phyloP scores from a whole-genome alignment of 2,797 vertebrate genomes.

The Enteromius radiatus region DNA sequence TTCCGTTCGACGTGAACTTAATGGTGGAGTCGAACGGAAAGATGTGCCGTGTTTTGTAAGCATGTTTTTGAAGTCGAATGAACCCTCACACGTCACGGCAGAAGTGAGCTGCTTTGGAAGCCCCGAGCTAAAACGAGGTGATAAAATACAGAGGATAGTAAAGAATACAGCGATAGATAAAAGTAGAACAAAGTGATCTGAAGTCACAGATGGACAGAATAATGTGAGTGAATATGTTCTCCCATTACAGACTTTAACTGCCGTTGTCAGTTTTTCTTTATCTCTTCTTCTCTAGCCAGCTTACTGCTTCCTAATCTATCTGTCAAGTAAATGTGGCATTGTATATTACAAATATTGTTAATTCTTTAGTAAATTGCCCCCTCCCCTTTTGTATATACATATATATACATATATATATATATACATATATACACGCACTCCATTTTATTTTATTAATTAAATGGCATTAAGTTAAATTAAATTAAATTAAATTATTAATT shows the following conservation, averaged over 20 bases:
- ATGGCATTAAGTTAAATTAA: too few relatives aligned
- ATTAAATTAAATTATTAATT: too few relatives aligned
- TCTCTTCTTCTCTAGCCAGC: neutral
- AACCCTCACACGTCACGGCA: neutral
- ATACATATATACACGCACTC: too few relatives aligned
- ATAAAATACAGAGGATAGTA: neutral
- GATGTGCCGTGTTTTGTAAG: neutral
- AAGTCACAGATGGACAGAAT: neutral
- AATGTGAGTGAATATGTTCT: neutral
- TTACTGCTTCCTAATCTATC: neutral
- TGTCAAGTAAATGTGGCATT: neutral
- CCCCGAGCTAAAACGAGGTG: neutral
- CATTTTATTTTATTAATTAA: neutral
- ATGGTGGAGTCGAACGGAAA: constrained; percentile 24
- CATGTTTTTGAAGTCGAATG: neutral
- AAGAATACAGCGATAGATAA: neutral
- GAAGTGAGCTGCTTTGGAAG: neutral
- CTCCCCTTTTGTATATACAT: too few relatives aligned
- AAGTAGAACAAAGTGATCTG: constrained; percentile 2
- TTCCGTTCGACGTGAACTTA: neutral
- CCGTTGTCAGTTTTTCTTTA: neutral
- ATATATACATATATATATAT: too few relatives aligned
- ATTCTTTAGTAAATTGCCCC: too few relatives aligned
- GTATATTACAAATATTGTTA: neutral
- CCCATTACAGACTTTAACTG: neutral